These are phyloP conservation scores for Stenoptilia bipunctidactyla DNA, from an alignment of 2,888 invertebrate genomes.

Conservation along the genomic window DNA sequence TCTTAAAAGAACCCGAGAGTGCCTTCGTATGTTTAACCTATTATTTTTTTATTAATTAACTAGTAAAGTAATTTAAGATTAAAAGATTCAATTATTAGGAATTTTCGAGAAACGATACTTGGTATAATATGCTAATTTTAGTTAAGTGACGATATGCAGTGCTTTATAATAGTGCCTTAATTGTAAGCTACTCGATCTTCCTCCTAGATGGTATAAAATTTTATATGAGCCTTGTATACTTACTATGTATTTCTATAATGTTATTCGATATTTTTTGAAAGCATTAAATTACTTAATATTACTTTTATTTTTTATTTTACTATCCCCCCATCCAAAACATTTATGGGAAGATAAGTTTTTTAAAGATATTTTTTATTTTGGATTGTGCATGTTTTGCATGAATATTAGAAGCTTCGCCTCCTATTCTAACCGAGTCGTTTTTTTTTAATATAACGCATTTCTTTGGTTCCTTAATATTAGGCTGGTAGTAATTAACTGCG, in stretches of 20 bases:
- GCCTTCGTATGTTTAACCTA: too few species aligned
- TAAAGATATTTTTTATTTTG: conserved; percentile 35
- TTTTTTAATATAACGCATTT: conserved; percentile 63
- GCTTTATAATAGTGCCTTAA: conserved; percentile 36
- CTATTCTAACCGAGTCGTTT: conserved; percentile 58
- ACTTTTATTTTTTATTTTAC: conserved; percentile 35
- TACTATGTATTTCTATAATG: conserved; percentile 38
- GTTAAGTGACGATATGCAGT: conserved; percentile 24
- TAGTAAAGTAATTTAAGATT: too few species aligned
- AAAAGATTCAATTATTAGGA: too few species aligned
- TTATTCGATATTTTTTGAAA: conserved; percentile 58
- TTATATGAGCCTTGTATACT: conserved; percentile 57
- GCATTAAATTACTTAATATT: conserved; percentile 49
- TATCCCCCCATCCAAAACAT: conserved; percentile 13
- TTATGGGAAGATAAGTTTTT: conserved; percentile 65
- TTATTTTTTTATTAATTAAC: too few species aligned
- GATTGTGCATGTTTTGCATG: conserved; percentile 70
- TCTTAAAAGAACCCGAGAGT: too few species aligned
- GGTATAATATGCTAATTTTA: too few species aligned
- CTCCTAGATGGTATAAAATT: conserved; percentile 50
- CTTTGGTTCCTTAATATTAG: conserved; percentile 71
- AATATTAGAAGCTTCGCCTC: conserved; percentile 68
- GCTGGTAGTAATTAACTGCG: conserved; percentile 67
- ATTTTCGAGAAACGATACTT: too few species aligned
- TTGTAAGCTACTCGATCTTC: conserved; percentile 39